Conservation (phyloP, 2,888 invertebrate genomes). For the Andrena hattorfiana region DNA sequence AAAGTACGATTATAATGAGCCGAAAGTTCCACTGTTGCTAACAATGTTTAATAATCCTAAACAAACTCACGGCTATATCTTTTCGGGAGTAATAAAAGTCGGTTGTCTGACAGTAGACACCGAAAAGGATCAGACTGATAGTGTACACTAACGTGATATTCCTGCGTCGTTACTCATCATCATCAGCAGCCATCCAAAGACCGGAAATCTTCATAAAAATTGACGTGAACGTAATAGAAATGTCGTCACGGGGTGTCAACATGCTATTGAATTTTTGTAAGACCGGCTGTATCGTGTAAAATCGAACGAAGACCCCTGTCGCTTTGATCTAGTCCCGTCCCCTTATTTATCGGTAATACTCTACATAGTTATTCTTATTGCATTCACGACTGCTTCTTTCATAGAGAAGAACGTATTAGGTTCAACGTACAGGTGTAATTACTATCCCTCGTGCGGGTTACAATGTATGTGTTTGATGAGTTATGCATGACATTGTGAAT, state of each 20-base stretch:
- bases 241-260: slow-evolving; percentile 8
- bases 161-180: slow-evolving; percentile 50
- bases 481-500: background rate
- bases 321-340: background rate
- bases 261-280: background rate
- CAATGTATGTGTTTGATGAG: background rate
- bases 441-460: background rate
- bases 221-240: slow-evolving; percentile 53
- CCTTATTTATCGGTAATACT: background rate
- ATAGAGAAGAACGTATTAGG: background rate
- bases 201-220: slow-evolving; percentile 70
- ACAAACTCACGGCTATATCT: slow-evolving; percentile 66
- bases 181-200: slow-evolving; percentile 65
- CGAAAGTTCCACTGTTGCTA: slow-evolving; percentile 23
- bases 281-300: background rate
- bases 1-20: background rate
- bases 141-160: slow-evolving; percentile 60
- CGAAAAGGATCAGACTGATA: slow-evolving; percentile 42
- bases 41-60: background rate
- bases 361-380: background rate
- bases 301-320: background rate
- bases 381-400: background rate
- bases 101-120: slow-evolving; percentile 30
- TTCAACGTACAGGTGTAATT: background rate
- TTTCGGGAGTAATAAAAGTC: slow-evolving; percentile 64